phyloP scores from a whole-genome alignment of 2,113 vertebrate genomes.

The Nyctibius bracteatus region DNA sequence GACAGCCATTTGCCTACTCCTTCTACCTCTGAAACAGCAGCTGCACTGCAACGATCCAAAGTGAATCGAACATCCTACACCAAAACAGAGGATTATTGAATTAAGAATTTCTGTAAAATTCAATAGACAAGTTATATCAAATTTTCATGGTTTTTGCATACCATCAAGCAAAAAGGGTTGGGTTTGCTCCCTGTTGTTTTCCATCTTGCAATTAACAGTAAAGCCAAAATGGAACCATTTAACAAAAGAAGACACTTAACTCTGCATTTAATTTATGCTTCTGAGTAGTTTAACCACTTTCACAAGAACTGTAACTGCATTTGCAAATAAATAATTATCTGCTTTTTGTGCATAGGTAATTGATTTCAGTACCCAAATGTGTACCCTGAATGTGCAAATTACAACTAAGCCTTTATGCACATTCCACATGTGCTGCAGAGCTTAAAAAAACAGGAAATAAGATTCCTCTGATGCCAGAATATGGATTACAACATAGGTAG shows the following conservation, averaged over 20 bases:
- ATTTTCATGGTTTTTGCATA: not conserved
- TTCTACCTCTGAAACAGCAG: constrained; percentile 77
- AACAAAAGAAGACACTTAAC: not conserved
- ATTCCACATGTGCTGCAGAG: not conserved
- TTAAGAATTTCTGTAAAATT: not conserved
- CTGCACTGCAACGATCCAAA: constrained; percentile 78
- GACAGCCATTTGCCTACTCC: constrained; percentile 82
- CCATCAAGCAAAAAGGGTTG: not conserved
- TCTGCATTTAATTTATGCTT: not conserved
- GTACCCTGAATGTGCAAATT: not conserved
- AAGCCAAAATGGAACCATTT: not conserved
- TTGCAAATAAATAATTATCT: not conserved
- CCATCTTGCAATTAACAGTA: not conserved
- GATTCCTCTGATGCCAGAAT: not conserved
- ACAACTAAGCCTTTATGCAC: not conserved
- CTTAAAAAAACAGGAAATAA: not conserved
- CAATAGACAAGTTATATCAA: fast-evolving
- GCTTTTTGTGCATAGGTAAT: not conserved
- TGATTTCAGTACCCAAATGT: not conserved
- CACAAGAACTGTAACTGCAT: not conserved
- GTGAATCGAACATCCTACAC: constrained; percentile 80
- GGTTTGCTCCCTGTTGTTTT: fast-evolving
- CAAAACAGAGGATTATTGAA: not conserved
- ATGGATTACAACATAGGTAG: not conserved
- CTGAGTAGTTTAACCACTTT: not conserved